Percentiles rank a stretch among this genome's conserved stretches.
phyloP scores from a whole-genome alignment of 2,888 invertebrate species.

The Polymixis flavicincta region DNA sequence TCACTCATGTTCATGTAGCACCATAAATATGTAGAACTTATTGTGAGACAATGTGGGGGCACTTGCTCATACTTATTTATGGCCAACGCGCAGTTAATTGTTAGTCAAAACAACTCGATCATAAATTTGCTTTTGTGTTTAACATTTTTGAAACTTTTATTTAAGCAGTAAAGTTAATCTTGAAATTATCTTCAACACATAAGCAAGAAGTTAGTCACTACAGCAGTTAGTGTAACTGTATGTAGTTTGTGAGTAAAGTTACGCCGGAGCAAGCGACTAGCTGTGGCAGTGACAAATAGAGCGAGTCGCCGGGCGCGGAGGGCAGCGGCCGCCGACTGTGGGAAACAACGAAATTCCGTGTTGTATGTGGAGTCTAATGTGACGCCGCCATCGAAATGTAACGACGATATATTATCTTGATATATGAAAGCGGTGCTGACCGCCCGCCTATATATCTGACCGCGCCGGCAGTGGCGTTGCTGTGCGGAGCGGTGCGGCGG shows the following conservation, averaged over 20 bases:
- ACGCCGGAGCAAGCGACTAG: background rate
- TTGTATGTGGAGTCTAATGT: background rate
- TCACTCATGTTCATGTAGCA: too few relatives aligned
- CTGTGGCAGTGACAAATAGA: slow-evolving; percentile 5
- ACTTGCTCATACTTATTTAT: background rate
- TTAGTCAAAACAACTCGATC: too few relatives aligned
- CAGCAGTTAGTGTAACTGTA: background rate
- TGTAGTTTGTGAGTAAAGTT: slow-evolving; percentile 18
- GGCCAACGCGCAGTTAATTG: background rate
- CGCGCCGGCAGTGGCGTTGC: background rate
- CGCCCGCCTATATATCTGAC: slow-evolving; percentile 6
- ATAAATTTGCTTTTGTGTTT: too few relatives aligned
- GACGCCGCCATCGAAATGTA: slow-evolving; percentile 44
- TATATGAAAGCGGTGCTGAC: slow-evolving; percentile 16
- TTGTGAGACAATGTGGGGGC: background rate
- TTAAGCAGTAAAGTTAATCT: background rate
- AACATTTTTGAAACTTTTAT: background rate
- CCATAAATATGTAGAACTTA: background rate
- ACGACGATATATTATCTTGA: slow-evolving; percentile 40
- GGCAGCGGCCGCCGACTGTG: background rate
- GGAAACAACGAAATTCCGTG: background rate
- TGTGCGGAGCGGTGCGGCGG: background rate
- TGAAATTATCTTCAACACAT: background rate
- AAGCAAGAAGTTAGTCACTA: slow-evolving; percentile 8
- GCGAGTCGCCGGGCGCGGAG: background rate